Percentiles rank a stretch among this genome's conserved stretches.
phyloP scores from a whole-genome alignment of 2,888 invertebrate species.

The Aphrophora alni region DNA sequence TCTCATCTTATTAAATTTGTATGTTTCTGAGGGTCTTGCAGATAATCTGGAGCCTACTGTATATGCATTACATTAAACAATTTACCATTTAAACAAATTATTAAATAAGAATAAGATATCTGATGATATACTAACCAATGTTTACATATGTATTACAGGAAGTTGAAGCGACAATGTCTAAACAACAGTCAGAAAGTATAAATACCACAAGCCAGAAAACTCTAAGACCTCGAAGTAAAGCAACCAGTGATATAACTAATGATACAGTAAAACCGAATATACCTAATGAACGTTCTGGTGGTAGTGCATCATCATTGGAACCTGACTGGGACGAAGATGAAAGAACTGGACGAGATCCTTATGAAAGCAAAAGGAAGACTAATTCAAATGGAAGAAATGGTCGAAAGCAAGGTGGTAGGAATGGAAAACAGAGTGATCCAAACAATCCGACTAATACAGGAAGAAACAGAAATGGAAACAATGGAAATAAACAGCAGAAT shows the following conservation, averaged over 20 bases:
- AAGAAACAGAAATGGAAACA: constrained; percentile 7
- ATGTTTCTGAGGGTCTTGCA: too few relatives aligned
- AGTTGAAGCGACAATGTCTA: constrained; percentile 39
- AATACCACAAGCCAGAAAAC: constrained; percentile 9
- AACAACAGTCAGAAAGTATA: neutral
- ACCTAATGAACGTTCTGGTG: neutral
- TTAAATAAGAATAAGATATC: too few relatives aligned
- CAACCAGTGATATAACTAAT: neutral
- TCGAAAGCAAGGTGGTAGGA: neutral
- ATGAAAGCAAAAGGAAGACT: constrained; percentile 11
- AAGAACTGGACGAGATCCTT: neutral
- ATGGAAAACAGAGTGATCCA: neutral
- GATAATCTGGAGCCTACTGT: too few relatives aligned
- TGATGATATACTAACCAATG: too few relatives aligned
- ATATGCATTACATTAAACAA: too few relatives aligned
- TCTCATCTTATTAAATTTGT: too few relatives aligned
- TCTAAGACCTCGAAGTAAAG: neutral
- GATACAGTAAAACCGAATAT: neutral
- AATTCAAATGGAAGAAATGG: neutral
- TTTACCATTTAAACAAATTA: too few relatives aligned
- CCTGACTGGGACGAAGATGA: constrained; percentile 45
- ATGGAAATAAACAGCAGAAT: constrained; percentile 16
- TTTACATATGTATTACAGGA: constrained; percentile 38
- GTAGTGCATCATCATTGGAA: constrained; percentile 34
- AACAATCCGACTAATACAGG: neutral